Conservation (phyloP, 2,888 invertebrate genomes). For the Platycheirus rosarum region DNA sequence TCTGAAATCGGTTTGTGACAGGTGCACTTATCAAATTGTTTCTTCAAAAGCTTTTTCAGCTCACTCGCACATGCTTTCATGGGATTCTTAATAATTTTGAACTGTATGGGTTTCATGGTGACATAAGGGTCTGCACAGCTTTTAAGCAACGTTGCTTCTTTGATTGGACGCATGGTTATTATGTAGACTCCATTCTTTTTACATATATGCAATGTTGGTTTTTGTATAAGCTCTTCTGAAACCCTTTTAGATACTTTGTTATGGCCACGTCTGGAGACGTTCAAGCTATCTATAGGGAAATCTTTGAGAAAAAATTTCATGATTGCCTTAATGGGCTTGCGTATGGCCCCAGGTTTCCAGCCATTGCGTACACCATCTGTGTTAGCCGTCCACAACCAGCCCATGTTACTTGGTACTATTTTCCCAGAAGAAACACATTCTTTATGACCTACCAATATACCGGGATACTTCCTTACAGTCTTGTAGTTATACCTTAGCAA, state of each 20-base stretch:
- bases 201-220: slow-evolving; percentile 86
- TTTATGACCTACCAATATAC: slow-evolving; percentile 84
- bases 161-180: slow-evolving; percentile 87
- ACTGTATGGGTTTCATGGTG: slow-evolving; percentile 87
- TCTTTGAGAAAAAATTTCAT: slow-evolving; percentile 81
- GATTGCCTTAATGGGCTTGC: slow-evolving; percentile 79
- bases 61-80: slow-evolving; percentile 83
- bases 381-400: slow-evolving; percentile 86
- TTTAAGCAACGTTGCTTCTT: slow-evolving; percentile 84
- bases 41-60: slow-evolving; percentile 84
- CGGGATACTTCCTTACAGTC: slow-evolving; percentile 76
- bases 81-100: slow-evolving; percentile 86
- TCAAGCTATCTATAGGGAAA: slow-evolving; percentile 79
- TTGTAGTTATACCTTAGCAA: slow-evolving; percentile 76
- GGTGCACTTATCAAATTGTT: slow-evolving; percentile 84
- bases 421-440: slow-evolving; percentile 83
- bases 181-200: slow-evolving; percentile 87
- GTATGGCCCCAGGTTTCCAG: slow-evolving; percentile 81
- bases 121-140: slow-evolving; percentile 87
- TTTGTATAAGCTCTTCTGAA: slow-evolving; percentile 78
- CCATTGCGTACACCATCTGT: slow-evolving; percentile 76
- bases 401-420: slow-evolving; percentile 86
- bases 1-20: slow-evolving; percentile 83
- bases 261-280: slow-evolving; percentile 78
- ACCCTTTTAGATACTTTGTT: slow-evolving; percentile 77